Evolutionary conservation across 2,888 invertebrate species (phyloP).

Genomic region (Ernsta delagoae): DNA sequence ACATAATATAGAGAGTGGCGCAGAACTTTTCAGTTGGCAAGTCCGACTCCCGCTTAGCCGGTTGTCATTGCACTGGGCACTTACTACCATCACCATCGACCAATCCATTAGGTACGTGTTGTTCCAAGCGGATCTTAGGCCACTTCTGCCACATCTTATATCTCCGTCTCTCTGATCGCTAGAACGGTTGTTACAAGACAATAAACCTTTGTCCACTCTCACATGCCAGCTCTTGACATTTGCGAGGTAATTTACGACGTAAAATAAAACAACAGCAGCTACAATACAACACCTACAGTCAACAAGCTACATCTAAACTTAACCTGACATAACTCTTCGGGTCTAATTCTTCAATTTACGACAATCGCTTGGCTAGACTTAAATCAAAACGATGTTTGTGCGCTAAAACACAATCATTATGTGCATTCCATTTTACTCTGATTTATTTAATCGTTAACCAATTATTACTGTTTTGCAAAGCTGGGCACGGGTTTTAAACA

Average conservation of each 20-base stretch:
- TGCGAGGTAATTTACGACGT: conserved; percentile 10
- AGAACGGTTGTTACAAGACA: no score
- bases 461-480: no score
- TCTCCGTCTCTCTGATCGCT: no score
- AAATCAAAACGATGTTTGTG: conserved; percentile 18
- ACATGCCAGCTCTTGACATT: background rate
- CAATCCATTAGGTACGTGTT: no score
- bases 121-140: no score
- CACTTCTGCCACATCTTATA: no score
- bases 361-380: background rate
- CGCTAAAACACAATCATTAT: background rate
- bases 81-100: no score
- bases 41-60: no score
- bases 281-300: background rate
- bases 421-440: background rate
- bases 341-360: conserved; percentile 24
- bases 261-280: conserved; percentile 19
- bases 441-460: background rate
- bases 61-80: no score
- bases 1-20: no score
- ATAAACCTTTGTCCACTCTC: background rate
- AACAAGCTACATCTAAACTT: background rate
- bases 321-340: conserved; percentile 7
- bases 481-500: no score
- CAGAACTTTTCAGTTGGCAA: no score